These are phyloP conservation scores for Sprattus sprattus DNA, from an alignment of 2,113 vertebrate species.

Conservation along the genomic window DNA sequence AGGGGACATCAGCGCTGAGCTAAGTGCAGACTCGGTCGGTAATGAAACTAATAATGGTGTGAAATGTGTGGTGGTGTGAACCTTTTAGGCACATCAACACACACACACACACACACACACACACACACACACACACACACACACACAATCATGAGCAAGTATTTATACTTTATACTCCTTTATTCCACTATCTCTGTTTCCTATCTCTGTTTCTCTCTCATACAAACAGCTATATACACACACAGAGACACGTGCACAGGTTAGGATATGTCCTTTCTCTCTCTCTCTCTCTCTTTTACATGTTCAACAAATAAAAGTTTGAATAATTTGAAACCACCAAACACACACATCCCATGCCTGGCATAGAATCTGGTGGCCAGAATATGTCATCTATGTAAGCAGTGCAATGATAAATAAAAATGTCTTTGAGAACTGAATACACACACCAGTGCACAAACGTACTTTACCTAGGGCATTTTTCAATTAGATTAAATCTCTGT, in stretches of 20 bases:
- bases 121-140: slow-evolving; percentile 22
- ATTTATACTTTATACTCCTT: no score
- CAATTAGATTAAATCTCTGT: background rate
- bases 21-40: background rate
- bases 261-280: no score
- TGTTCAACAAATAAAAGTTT: background rate
- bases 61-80: background rate
- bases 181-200: no score
- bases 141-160: background rate
- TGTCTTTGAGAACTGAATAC: background rate
- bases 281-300: no score
- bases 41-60: slow-evolving; percentile 4
- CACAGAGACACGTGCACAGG: background rate
- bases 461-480: background rate
- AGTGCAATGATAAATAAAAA: background rate
- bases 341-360: background rate
- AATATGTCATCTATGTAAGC: background rate
- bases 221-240: background rate
- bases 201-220: background rate
- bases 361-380: background rate
- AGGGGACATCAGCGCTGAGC: background rate
- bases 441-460: background rate
- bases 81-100: background rate
- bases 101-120: slow-evolving; percentile 14
- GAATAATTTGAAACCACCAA: background rate